Conservation (phyloP, 2,113 vertebrate species). For the Sinocyclocheilus rhinocerous region DNA sequence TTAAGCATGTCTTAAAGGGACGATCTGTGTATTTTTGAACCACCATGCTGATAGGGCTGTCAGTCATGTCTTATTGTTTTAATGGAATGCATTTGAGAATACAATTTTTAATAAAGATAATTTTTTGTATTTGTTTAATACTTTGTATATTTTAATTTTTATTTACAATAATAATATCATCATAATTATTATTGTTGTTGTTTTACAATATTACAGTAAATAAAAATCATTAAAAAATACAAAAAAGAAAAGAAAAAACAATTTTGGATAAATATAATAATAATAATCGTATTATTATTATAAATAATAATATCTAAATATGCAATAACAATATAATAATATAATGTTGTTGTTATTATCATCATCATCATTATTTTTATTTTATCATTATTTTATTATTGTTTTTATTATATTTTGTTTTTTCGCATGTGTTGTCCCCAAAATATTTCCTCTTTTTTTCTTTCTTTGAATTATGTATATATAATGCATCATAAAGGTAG, state of each 20-base stretch:
- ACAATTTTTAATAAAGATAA: background rate
- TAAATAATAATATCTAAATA: background rate
- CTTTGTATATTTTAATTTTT: background rate
- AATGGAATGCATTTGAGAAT: background rate
- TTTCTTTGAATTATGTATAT: background rate
- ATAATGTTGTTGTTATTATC: background rate
- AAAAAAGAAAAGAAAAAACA: too few relatives aligned
- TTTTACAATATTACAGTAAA: too few relatives aligned
- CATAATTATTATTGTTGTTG: too few relatives aligned
- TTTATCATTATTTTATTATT: background rate
- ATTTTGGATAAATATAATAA: background rate
- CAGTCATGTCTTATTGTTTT: background rate
- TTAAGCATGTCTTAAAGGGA: conserved; percentile 8
- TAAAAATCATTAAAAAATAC: too few relatives aligned
- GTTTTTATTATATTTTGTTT: background rate
- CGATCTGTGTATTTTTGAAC: background rate
- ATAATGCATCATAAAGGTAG: background rate
- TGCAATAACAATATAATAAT: background rate
- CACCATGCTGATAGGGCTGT: background rate
- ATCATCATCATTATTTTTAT: background rate
- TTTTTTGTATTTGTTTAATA: background rate
- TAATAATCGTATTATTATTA: too few relatives aligned
- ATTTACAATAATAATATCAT: background rate
- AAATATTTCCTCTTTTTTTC: background rate
- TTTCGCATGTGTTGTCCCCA: background rate